phyloP scores from a whole-genome alignment of 2,113 vertebrate species.

The Scytalopus superciliaris region DNA sequence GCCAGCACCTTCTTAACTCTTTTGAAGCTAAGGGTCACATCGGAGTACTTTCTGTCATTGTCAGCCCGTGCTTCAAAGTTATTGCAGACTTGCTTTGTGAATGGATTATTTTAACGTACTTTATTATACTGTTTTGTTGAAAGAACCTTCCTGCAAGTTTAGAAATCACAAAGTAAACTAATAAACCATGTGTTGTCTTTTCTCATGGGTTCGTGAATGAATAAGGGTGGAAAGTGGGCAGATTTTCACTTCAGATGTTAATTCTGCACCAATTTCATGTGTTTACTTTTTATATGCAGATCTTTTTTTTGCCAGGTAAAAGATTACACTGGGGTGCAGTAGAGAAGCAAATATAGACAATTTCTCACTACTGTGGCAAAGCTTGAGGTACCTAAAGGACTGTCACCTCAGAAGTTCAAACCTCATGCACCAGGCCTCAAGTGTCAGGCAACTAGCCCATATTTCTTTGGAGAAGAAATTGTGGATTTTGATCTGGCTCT shows the following conservation, averaged over 20 bases:
- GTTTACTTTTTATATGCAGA: background rate
- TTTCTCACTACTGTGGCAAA: background rate
- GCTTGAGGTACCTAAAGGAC: background rate
- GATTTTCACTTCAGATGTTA: slow-evolving; percentile 14
- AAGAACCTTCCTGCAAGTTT: slow-evolving; percentile 28
- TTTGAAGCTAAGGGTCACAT: slow-evolving; percentile 51
- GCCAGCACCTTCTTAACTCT: slow-evolving; percentile 51
- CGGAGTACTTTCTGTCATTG: background rate
- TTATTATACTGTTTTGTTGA: slow-evolving; percentile 16
- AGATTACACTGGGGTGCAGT: background rate
- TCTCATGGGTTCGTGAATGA: slow-evolving; percentile 32
- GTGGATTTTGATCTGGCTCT: background rate
- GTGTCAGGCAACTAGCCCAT: background rate
- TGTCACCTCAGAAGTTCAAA: background rate
- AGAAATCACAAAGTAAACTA: slow-evolving; percentile 30
- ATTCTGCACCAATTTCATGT: background rate
- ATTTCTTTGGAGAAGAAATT: background rate
- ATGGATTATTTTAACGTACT: slow-evolving; percentile 46
- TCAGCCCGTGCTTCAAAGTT: slow-evolving; percentile 43
- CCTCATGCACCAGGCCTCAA: background rate
- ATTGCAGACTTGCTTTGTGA: slow-evolving; percentile 35
- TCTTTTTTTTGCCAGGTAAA: background rate
- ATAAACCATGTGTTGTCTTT: background rate
- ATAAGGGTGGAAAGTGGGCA: background rate
- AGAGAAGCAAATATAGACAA: background rate